Conservation (phyloP, 2,113 vertebrate genomes). For the Cercopithecus mona region DNA sequence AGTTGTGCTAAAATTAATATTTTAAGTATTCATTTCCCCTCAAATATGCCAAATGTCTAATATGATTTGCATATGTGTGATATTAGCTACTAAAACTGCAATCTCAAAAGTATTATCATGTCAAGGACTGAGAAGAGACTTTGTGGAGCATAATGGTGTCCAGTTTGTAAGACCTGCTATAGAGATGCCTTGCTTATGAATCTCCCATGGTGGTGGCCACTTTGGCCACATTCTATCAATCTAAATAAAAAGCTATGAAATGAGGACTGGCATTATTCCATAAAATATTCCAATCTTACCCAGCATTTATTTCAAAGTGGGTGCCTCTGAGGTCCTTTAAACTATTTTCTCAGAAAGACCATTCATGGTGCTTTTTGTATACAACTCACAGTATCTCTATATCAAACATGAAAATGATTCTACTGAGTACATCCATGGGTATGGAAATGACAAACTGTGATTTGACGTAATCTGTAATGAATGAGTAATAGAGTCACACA, state of each 20-base stretch:
- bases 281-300: not conserved
- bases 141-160: not conserved
- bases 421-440: not conserved
- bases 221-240: not conserved
- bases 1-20: constrained; percentile 41
- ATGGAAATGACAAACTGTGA: not conserved
- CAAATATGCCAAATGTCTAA: constrained; percentile 10
- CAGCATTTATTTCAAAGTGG: constrained; percentile 20
- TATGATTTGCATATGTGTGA: not conserved
- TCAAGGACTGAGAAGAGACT: not conserved
- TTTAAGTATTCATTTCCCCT: constrained; percentile 34
- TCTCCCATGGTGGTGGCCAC: not conserved
- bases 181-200: not conserved
- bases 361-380: not conserved
- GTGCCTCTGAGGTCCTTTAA: not conserved
- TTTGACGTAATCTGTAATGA: not conserved
- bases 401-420: not conserved
- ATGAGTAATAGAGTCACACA: not conserved
- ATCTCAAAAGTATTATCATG: not conserved
- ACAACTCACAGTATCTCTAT: not conserved
- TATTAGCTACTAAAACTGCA: constrained; percentile 9
- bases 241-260: constrained; percentile 26
- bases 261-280: not conserved
- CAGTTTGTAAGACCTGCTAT: not conserved
- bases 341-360: not conserved